Evolutionary conservation across 2,113 vertebrate species (phyloP).

Genomic region (Leptodactylus fuscus): DNA sequence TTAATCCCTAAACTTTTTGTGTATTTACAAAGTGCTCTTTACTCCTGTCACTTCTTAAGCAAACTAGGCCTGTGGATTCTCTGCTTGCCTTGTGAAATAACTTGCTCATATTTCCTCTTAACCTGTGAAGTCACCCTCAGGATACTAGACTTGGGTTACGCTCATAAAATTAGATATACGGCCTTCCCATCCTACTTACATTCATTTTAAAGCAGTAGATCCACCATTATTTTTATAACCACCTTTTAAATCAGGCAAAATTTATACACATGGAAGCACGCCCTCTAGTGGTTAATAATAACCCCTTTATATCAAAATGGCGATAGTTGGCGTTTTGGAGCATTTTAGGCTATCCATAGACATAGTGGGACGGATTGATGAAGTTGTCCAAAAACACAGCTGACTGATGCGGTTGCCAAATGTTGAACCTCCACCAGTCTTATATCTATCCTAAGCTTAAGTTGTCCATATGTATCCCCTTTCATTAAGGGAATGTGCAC

Average conservation of each 20-base stretch:
- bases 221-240: background rate
- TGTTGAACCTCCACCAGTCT: too few species aligned
- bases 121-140: background rate
- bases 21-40: constrained; percentile 36
- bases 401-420: too few species aligned
- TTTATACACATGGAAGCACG: background rate
- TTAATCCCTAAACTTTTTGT: constrained; percentile 48
- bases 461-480: too few species aligned
- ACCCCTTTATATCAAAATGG: constrained; percentile 4
- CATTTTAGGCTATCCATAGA: background rate
- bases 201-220: background rate
- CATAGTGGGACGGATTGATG: background rate
- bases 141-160: background rate
- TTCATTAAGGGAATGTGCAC: too few species aligned
- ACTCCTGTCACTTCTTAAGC: constrained; percentile 14
- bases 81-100: constrained; percentile 29
- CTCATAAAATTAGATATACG: background rate
- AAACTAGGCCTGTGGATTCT: constrained; percentile 22
- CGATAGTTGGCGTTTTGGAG: background rate
- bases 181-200: background rate
- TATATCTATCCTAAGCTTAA: too few species aligned
- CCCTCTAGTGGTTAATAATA: too few species aligned
- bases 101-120: constrained; percentile 18
- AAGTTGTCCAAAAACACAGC: too few species aligned
- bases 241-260: background rate